These are phyloP conservation scores for Cacoxenus indagator DNA, from an alignment of 2,888 invertebrate species.

Conservation along the genomic window DNA sequence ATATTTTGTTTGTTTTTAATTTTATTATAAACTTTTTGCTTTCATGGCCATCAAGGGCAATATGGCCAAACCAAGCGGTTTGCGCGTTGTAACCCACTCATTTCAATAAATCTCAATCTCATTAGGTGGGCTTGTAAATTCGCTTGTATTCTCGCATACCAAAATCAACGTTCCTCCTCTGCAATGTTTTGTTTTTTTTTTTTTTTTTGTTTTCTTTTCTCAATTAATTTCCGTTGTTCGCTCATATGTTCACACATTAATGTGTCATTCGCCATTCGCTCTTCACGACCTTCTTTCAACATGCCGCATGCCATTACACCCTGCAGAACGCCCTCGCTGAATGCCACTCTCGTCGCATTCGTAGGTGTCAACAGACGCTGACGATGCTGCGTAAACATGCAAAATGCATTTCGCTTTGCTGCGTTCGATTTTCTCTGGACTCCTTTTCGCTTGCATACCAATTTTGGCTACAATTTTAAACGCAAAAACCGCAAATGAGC, in stretches of 20 bases:
- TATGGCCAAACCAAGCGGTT: too few relatives aligned
- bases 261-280: background rate
- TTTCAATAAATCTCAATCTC: too few relatives aligned
- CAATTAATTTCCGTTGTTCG: conserved; percentile 10
- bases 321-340: background rate
- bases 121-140: too few relatives aligned
- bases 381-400: too few relatives aligned
- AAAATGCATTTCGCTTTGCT: background rate
- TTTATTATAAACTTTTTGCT: too few relatives aligned
- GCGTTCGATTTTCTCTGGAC: background rate
- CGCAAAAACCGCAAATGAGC: background rate
- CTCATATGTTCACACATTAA: conserved; percentile 4
- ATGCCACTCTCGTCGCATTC: background rate
- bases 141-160: too few relatives aligned
- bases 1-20: too few relatives aligned
- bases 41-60: too few relatives aligned
- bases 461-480: background rate
- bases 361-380: conserved; percentile 1
- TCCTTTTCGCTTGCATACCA: background rate
- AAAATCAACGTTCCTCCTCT: too few relatives aligned
- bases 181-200: too few relatives aligned
- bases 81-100: too few relatives aligned
- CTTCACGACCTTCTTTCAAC: background rate
- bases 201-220: background rate
- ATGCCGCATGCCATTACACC: background rate